Base-by-base conservation (phyloP, 2,888 invertebrate genomes). In the Dascillus cervinus region DNA sequence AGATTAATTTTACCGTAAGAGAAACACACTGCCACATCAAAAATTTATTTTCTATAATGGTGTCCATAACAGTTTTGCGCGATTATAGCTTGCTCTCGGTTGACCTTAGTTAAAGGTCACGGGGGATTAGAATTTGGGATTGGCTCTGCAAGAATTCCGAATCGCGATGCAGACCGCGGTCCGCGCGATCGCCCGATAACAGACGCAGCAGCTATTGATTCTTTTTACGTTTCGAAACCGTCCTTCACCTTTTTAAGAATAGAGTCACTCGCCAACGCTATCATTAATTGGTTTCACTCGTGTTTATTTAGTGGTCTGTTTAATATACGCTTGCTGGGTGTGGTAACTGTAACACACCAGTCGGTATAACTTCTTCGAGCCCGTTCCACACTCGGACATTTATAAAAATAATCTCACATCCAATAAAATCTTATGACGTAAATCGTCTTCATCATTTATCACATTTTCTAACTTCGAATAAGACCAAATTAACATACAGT, bases 281-380 rank as follows among this genome's bases (percentile, higher is more conserved):
- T 44, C 50, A 53, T 51, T 52, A 52, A 53, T 53, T 53, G 50
- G 52, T 50, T 50, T 51, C 45, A 43, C 44, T 47, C 45, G 41
- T 48, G 46, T 46, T 45, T 50, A 52, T 52, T 54, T 54, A 49
- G 51, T 50, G 49, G 49, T 49, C 44, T 51, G 51, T 46, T 47
- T 47, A 52, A 51, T 52, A 50, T 48, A 48, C 49, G 47, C 49
- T 50, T 48, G 47, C 44, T 54, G 52, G 54, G 54, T 54, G 54
- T 50, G 54, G 54, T 49, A 50, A 29, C 29, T 29, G 25, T 29
- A 29, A 29, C 23, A 26, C 17, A 22, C 23, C 33, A 26, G 29
- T n/a, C n/a, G n/a, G n/a, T n/a, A n/a, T n/a, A n/a, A n/a, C n/a
- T n/a, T n/a, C n/a, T n/a, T n/a, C n/a, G n/a, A n/a, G n/a, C n/a